A percentile compares a stretch with the other conserved stretches of the same genome.
Evolutionary conservation across 2,113 vertebrate species (phyloP).

Genomic region (Seriola aureovittata): DNA sequence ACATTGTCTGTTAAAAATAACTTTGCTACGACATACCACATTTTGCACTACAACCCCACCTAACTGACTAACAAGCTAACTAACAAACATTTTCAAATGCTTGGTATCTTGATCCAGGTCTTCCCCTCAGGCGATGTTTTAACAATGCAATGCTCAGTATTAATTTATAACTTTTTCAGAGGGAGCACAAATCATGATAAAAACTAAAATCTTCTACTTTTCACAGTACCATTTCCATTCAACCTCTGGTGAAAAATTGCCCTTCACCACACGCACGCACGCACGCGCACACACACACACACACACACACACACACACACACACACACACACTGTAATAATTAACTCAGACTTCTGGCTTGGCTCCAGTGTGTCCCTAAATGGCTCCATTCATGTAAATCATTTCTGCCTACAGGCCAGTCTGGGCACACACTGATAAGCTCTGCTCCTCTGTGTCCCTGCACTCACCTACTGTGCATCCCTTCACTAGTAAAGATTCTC

Average conservation of each 20-base stretch:
- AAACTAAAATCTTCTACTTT: conserved; percentile 49
- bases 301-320: conserved; percentile 23
- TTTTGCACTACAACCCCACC: neutral
- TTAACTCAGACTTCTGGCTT: conserved; percentile 74
- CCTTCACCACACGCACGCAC: conserved; percentile 32
- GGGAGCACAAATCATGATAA: conserved; percentile 47
- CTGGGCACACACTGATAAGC: conserved; percentile 79
- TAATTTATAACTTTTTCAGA: conserved; percentile 52
- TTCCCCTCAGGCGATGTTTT: conserved; percentile 23
- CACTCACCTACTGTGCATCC: conserved; percentile 55
- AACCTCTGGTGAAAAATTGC: conserved; percentile 52
- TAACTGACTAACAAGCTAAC: conserved; percentile 24
- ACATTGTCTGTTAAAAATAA: conserved; percentile 32
- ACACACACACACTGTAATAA: conserved; percentile 59
- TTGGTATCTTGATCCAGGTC: conserved; percentile 29
- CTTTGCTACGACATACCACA: conserved; percentile 22
- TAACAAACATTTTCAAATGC: conserved; percentile 31
- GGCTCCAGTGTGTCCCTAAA: conserved; percentile 74
- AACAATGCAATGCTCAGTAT: conserved; percentile 50
- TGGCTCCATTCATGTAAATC: conserved; percentile 77
- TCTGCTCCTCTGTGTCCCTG: conserved; percentile 41
- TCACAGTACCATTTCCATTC: conserved; percentile 48
- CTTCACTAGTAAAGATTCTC: conserved; percentile 44
- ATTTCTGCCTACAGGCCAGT: conserved; percentile 71
- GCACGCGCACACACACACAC: neutral